phyloP scores from a whole-genome alignment of 1,140 invertebrate species.

The Littorina saxatilis region DNA sequence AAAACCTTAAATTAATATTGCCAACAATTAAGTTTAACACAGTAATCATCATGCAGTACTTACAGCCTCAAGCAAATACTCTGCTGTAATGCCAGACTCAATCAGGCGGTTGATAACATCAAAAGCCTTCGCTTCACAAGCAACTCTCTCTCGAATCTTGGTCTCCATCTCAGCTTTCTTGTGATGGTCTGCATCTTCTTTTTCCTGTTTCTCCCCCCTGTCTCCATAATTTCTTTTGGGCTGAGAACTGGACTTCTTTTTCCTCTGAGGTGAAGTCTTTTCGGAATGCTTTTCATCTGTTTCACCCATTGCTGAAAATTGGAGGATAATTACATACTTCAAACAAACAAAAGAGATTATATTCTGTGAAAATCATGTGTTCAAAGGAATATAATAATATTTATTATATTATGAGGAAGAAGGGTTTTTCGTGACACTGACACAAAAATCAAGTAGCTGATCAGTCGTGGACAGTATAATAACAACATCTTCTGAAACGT shows the following conservation, averaged over 20 bases:
- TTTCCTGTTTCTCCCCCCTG: neutral
- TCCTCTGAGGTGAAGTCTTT: too few relatives aligned
- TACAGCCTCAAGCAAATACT: constrained; percentile 47
- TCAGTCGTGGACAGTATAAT: too few relatives aligned
- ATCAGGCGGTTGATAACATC: constrained; percentile 48
- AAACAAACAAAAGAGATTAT: neutral
- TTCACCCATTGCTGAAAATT: neutral
- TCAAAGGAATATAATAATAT: neutral
- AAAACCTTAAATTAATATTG: too few relatives aligned
- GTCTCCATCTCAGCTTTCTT: constrained; percentile 43
- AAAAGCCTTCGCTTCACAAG: constrained; percentile 54
- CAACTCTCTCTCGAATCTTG: constrained; percentile 49
- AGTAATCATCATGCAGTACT: too few relatives aligned
- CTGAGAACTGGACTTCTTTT: neutral
- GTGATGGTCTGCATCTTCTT: constrained; percentile 14
- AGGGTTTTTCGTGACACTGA: too few relatives aligned
- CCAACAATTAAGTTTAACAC: too few relatives aligned
- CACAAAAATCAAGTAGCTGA: too few relatives aligned
- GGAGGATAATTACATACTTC: neutral
- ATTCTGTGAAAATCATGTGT: neutral
- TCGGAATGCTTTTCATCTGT: neutral
- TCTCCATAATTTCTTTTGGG: neutral
- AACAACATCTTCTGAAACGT: too few relatives aligned
- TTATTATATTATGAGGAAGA: too few relatives aligned
- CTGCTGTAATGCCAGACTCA: constrained; percentile 43